Evolutionary conservation across 2,113 vertebrate species (phyloP).

Genomic region (Diglossa brunneiventris): DNA sequence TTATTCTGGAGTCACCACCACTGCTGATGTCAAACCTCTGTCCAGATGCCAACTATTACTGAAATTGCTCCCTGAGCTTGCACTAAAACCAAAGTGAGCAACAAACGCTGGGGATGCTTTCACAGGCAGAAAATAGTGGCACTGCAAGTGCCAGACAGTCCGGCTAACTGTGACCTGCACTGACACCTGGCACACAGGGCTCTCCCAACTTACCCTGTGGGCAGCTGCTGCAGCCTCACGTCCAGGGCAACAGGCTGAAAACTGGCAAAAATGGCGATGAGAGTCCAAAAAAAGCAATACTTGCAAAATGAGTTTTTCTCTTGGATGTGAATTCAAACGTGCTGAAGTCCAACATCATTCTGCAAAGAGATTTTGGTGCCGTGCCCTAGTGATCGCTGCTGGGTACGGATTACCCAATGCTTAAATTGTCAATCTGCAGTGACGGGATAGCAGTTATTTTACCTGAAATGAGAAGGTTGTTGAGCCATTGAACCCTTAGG

Average conservation of each 20-base stretch:
- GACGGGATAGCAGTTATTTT: background rate
- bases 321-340: background rate
- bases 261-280: background rate
- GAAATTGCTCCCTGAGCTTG: background rate
- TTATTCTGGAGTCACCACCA: background rate
- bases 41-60: background rate
- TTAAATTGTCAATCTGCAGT: background rate
- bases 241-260: background rate
- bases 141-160: background rate
- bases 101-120: background rate
- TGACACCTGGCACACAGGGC: background rate
- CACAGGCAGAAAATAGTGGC: background rate
- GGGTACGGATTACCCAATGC: background rate
- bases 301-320: background rate
- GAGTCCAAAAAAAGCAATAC: background rate
- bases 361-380: background rate
- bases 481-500: background rate
- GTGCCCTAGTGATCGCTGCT: background rate
- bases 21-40: background rate
- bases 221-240: background rate
- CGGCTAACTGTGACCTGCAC: background rate
- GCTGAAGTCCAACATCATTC: background rate
- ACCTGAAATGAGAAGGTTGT: background rate
- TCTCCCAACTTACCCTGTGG: accelerated
- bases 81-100: background rate